Evolutionary conservation across 2,888 invertebrate species (phyloP).

Genomic region (Drosophila atripex): DNA sequence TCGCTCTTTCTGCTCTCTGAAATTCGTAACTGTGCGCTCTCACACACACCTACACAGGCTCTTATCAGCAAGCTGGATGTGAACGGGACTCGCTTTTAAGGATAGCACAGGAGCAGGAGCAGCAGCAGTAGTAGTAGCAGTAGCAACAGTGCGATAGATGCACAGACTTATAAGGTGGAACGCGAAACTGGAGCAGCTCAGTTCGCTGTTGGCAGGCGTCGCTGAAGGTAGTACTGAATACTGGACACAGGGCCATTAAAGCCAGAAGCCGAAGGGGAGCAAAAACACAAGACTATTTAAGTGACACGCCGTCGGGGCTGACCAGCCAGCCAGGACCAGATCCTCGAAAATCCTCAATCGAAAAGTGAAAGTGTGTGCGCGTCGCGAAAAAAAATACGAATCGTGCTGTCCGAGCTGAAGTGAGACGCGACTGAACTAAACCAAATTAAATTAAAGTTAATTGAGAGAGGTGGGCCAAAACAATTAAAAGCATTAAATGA

Average conservation of each 20-base stretch:
- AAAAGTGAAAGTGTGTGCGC: slow-evolving; percentile 42
- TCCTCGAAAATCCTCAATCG: slow-evolving; percentile 9
- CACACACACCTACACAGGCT: slow-evolving; percentile 55
- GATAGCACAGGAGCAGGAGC: slow-evolving; percentile 56
- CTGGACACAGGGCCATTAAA: slow-evolving; percentile 31
- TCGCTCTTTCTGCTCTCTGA: not conserved
- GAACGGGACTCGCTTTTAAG: slow-evolving; percentile 59
- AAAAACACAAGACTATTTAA: not conserved
- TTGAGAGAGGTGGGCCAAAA: slow-evolving; percentile 25
- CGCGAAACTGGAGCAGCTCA: slow-evolving; percentile 77
- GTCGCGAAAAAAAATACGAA: slow-evolving; percentile 33
- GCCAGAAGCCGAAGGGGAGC: slow-evolving; percentile 22
- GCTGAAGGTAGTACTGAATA: slow-evolving; percentile 67
- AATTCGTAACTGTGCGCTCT: not conserved
- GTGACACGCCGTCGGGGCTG: slow-evolving; percentile 18
- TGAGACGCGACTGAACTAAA: slow-evolving; percentile 41
- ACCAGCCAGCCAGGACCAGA: slow-evolving; percentile 29
- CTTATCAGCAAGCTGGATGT: slow-evolving; percentile 71
- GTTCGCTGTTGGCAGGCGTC: slow-evolving; percentile 81
- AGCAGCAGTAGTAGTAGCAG: slow-evolving; percentile 24
- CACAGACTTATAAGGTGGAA: slow-evolving; percentile 68
- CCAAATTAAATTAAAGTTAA: slow-evolving; percentile 41
- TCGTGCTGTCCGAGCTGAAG: slow-evolving; percentile 3
- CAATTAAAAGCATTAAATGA: slow-evolving; percentile 62
- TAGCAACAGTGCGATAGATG: slow-evolving; percentile 40